Base-by-base conservation (phyloP, 2,888 invertebrate genomes). In the Pelosia muscerda region DNA sequence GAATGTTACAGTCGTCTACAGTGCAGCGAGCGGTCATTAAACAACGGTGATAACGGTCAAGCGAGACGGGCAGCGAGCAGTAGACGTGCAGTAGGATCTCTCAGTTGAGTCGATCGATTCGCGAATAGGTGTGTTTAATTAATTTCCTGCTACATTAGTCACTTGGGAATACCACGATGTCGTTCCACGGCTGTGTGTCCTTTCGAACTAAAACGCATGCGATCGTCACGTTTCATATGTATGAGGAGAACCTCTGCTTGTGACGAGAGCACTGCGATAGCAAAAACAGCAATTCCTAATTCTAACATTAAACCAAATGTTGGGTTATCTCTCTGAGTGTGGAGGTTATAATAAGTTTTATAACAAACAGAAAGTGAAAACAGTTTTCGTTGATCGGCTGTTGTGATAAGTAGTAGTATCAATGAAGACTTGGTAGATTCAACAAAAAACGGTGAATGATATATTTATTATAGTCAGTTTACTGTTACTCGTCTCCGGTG, bases 21-120 rank as follows among this genome's bases (percentile, higher is more conserved):
- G 13, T 22, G n/a, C 53, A 59, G 66, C 61, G 38, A 66, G 66
- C 54, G 55, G 22, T 23, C 15, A 23, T 55, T 61, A 19, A 66
- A 42, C 54, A 23, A 38, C 59, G 23, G 49, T 57, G 65, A 56
- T 55, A 59, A 58, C 62, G 56, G 59, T 60, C 54, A 60, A 66
- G 60, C 66, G 66, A 55, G 55, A 66, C 54, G 34, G 54, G 60
- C 0, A 5, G n/a, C 5, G 8, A 28, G 28, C 19, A 13, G 23
- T 22, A 54, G 19, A 34, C 19, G 1, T 34, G n/a, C 59, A 38
- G 34, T 65, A 54, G 42, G 25, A 53, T 13, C 53, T 38, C 59
- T 60, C 25, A 54, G 65, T 38, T 59, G 13, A 22, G 13, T 53
- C 28, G 0, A 25, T 49, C 13, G n/a, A n/a, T 22, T 59, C n/a